Evolutionary conservation across 2,888 invertebrate genomes (phyloP).

Genomic region (Eilema depressum): DNA sequence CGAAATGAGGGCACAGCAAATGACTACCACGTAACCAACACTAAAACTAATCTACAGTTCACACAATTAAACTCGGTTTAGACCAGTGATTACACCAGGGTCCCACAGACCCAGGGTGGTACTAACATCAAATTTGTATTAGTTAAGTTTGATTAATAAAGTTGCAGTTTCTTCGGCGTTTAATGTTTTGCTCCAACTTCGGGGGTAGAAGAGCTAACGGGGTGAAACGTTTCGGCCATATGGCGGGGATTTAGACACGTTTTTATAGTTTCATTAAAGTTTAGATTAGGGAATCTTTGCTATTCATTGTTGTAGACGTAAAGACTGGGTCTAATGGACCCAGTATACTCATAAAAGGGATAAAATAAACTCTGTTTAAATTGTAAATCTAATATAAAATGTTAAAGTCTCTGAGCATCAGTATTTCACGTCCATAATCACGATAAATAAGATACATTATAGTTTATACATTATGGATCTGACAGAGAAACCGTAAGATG

Average conservation of each 20-base stretch:
- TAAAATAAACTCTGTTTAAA: neutral
- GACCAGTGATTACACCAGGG: constrained; percentile 34
- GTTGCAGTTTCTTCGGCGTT: constrained; percentile 48
- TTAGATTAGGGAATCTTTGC: neutral
- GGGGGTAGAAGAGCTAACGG: constrained; percentile 9
- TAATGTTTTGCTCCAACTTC: constrained; percentile 42
- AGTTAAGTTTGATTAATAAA: constrained; percentile 55
- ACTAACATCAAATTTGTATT: constrained; percentile 50
- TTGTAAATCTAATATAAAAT: too few relatives aligned
- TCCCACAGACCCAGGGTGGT: constrained; percentile 35
- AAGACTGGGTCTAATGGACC: neutral
- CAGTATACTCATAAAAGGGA: neutral
- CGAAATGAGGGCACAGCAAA: constrained; percentile 15
- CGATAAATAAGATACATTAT: too few relatives aligned
- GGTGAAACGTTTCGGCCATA: constrained; percentile 1
- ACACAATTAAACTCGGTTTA: constrained; percentile 49
- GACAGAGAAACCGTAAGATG: too few relatives aligned
- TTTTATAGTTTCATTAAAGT: constrained; percentile 7
- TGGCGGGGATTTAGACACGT: neutral
- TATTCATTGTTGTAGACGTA: neutral
- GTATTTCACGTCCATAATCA: too few relatives aligned
- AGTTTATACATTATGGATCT: too few relatives aligned
- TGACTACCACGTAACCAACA: neutral
- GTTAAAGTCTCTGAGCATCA: too few relatives aligned
- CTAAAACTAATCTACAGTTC: constrained; percentile 22